Percentiles rank a stretch among this genome's conserved stretches.
Evolutionary conservation across 64 coral and sea anemone species (phyloP).

Genomic region (Dendrophyllia cribrosa): DNA sequence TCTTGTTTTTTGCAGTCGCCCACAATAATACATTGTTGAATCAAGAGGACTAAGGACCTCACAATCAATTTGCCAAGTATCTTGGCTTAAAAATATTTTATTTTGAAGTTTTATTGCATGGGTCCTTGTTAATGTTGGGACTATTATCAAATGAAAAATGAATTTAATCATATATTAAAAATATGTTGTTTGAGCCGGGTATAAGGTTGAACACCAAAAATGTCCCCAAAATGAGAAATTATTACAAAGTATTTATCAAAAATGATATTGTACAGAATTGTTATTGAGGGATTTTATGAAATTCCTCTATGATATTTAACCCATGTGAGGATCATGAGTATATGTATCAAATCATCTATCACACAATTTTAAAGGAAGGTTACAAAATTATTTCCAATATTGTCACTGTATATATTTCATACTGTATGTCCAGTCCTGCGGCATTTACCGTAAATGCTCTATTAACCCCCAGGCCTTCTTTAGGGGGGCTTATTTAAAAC

Average conservation of each 20-base stretch:
- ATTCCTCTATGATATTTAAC: slow-evolving; percentile 23
- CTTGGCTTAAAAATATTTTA: slow-evolving; percentile 22
- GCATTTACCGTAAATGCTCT: background rate
- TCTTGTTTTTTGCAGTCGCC: too few relatives aligned
- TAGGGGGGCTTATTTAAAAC: too few relatives aligned
- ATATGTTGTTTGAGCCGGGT: background rate
- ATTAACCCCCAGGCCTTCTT: too few relatives aligned
- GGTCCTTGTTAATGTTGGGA: slow-evolving; percentile 13
- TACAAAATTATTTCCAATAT: background rate
- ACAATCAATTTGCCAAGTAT: background rate
- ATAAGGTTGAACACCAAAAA: background rate
- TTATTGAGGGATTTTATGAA: slow-evolving; percentile 47
- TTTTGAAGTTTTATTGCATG: slow-evolving; percentile 26
- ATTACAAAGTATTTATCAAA: slow-evolving; percentile 38
- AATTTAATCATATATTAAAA: background rate
- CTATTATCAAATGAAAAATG: background rate
- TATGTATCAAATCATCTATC: background rate
- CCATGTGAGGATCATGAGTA: background rate
- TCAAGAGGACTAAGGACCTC: background rate
- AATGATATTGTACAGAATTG: slow-evolving; percentile 16
- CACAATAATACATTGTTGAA: background rate
- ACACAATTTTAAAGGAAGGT: background rate
- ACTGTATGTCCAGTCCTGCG: background rate
- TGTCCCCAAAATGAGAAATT: background rate
- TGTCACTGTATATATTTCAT: background rate